These are phyloP conservation scores for Rhinolophus sinicus DNA, from an alignment of 2,113 vertebrate species.

Conservation along the genomic window DNA sequence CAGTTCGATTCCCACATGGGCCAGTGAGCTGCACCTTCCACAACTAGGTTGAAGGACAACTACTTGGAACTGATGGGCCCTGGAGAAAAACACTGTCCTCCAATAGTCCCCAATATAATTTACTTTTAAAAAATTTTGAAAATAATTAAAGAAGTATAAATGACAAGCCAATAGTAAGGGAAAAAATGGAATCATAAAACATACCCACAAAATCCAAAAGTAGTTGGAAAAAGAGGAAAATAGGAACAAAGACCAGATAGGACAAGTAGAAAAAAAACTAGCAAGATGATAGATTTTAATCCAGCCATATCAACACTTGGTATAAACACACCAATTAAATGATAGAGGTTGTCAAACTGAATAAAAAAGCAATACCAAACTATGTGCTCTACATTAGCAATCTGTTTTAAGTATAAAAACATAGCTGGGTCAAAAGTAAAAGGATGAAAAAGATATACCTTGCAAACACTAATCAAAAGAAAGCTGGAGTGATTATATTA, in stretches of 20 bases:
- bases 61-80: too few species aligned
- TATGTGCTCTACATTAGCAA: background rate
- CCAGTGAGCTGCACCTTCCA: too few species aligned
- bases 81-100: too few species aligned
- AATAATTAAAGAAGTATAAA: background rate
- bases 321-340: background rate
- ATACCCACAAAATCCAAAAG: background rate
- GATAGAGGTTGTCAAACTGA: background rate
- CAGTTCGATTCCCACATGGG: too few species aligned
- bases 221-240: background rate
- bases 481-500: background rate
- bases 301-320: background rate
- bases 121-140: background rate
- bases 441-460: background rate
- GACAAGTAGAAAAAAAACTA: background rate
- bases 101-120: too few species aligned
- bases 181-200: background rate
- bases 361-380: background rate
- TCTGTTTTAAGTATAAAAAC: background rate
- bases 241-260: background rate
- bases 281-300: background rate
- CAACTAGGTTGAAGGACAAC: too few species aligned
- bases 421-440: background rate
- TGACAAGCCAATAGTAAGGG: background rate
- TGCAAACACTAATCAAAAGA: background rate